Evolutionary conservation across 2,888 invertebrate species (phyloP).

Genomic region (Chironomus riparius): DNA sequence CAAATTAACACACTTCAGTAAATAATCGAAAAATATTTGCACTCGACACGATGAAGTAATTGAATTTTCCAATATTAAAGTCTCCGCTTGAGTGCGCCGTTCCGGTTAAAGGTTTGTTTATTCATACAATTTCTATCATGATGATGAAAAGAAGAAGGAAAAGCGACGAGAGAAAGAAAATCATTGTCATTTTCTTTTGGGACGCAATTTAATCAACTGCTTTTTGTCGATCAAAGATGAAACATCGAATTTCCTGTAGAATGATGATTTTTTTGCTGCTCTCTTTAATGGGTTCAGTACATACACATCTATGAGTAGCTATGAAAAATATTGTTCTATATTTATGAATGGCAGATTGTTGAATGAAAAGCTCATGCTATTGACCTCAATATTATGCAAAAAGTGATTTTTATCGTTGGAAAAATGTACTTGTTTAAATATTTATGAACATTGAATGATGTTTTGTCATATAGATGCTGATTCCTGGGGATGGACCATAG

Average conservation of each 20-base stretch:
- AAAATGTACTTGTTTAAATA: too few species aligned
- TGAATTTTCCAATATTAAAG: conserved; percentile 22
- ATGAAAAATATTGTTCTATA: too few species aligned
- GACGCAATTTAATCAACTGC: neutral
- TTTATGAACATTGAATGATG: too few species aligned
- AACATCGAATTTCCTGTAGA: neutral
- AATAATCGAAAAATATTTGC: conserved; percentile 21
- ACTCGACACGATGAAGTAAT: conserved; percentile 18
- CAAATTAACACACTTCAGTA: conserved; percentile 19
- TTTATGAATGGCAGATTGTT: too few species aligned
- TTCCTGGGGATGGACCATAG: too few species aligned
- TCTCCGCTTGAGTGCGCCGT: neutral
- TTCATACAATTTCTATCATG: neutral
- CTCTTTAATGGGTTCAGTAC: too few species aligned
- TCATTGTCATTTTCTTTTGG: neutral
- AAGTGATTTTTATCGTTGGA: too few species aligned
- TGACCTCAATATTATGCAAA: too few species aligned
- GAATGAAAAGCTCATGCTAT: too few species aligned
- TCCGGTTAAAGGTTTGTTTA: neutral
- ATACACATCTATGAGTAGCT: too few species aligned
- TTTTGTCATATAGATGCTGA: too few species aligned
- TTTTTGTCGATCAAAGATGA: neutral
- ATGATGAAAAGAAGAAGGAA: neutral
- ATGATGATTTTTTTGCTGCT: neutral
- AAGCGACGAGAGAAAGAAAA: neutral